These are phyloP conservation scores for Notocelia uddmanniana DNA, from an alignment of 2,888 invertebrate genomes.

Conservation along the genomic window DNA sequence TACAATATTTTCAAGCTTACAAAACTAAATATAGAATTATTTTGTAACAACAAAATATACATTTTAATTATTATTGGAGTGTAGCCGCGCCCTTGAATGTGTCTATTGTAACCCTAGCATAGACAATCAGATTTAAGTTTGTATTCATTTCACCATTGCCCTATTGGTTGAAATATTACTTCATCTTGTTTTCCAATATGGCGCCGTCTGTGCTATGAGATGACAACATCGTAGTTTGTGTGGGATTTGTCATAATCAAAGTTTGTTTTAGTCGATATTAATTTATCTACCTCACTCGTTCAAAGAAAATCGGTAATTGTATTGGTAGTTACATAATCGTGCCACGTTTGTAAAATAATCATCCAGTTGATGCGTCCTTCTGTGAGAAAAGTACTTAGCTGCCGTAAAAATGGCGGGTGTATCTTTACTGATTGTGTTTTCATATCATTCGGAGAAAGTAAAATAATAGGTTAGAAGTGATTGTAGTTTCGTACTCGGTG, in stretches of 20 bases:
- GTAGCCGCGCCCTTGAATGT: background rate
- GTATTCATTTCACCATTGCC: constrained; percentile 38
- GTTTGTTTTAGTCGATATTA: constrained; percentile 63
- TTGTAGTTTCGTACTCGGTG: constrained; percentile 54
- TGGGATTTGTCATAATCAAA: constrained; percentile 74
- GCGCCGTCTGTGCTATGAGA: constrained; percentile 84
- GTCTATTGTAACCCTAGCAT: constrained; percentile 14
- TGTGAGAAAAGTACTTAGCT: constrained; percentile 76
- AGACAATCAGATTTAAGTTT: constrained; percentile 34
- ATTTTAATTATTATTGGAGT: background rate
- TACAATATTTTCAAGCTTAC: background rate
- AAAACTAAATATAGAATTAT: background rate
- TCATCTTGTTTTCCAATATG: constrained; percentile 79
- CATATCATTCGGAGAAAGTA: constrained; percentile 74
- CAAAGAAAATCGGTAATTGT: constrained; percentile 69
- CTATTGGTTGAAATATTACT: constrained; percentile 47
- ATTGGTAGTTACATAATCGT: constrained; percentile 63
- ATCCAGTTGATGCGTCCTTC: constrained; percentile 63
- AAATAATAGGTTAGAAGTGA: constrained; percentile 62
- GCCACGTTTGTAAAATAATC: constrained; percentile 56
- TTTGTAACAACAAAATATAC: background rate
- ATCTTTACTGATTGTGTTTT: constrained; percentile 83
- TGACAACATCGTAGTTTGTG: constrained; percentile 86
- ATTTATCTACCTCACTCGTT: constrained; percentile 75
- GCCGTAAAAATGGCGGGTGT: constrained; percentile 86